Evolutionary conservation across 1,140 invertebrate genomes (phyloP).

Genomic region (Drosophila yakuba): DNA sequence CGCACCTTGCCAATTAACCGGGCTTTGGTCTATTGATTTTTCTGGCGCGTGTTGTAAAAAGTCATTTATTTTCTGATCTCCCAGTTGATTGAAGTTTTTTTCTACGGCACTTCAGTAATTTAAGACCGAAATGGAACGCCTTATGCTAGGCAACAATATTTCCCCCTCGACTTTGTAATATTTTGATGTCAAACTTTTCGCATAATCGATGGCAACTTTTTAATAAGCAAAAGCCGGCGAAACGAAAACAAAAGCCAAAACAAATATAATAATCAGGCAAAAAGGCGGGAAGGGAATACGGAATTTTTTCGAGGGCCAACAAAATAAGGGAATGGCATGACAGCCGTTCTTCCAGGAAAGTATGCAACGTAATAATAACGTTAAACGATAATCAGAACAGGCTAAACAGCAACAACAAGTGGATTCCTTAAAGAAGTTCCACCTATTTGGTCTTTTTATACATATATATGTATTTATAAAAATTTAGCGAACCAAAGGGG

Average conservation of each 20-base stretch:
- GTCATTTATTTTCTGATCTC: constrained; percentile 1
- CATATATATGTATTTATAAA: background rate
- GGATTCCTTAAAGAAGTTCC: constrained; percentile 35
- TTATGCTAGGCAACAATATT: constrained; percentile 26
- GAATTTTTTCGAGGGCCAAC: constrained; percentile 40
- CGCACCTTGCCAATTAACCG: constrained; percentile 9
- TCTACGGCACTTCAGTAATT: background rate
- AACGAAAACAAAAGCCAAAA: constrained; percentile 48
- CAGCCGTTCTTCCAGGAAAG: constrained; percentile 45
- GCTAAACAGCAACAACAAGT: constrained; percentile 49
- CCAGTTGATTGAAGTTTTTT: constrained; percentile 1
- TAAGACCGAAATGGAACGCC: constrained; percentile 8
- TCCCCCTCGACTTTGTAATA: constrained; percentile 10
- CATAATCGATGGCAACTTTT: constrained; percentile 66
- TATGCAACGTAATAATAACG: constrained; percentile 75
- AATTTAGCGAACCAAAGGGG: background rate
- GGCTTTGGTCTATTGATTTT: constrained; percentile 14
- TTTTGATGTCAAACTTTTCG: constrained; percentile 56
- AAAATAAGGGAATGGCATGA: constrained; percentile 35
- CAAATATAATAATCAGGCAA: constrained; percentile 68
- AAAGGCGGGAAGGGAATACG: constrained; percentile 15
- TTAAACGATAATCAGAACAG: constrained; percentile 74
- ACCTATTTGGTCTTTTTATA: constrained; percentile 1
- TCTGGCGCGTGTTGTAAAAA: constrained; percentile 4
- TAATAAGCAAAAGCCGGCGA: constrained; percentile 62